Evolutionary conservation across 2,113 vertebrate genomes (phyloP).

Genomic region (Pituophis catenifer): DNA sequence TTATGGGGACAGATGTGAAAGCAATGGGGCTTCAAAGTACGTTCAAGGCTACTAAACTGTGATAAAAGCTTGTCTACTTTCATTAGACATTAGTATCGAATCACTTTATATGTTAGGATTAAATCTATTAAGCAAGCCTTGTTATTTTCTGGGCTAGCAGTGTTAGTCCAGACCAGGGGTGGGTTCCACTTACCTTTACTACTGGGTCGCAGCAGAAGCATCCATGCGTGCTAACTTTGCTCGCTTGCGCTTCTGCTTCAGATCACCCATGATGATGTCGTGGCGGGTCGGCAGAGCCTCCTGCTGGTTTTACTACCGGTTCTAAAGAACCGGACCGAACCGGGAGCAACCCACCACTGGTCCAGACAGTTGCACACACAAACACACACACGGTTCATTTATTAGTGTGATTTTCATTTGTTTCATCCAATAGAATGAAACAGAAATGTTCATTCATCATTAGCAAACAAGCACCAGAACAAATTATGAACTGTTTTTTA

Average conservation of each 20-base stretch:
- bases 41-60: not conserved
- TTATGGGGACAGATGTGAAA: not conserved
- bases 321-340: no score
- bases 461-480: slow-evolving; percentile 47
- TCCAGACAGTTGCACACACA: not conserved
- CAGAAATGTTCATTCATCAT: slow-evolving; percentile 32
- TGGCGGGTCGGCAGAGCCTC: no score
- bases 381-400: not conserved
- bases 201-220: no score
- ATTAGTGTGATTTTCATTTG: slow-evolving; percentile 26
- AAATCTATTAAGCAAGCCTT: not conserved
- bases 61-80: not conserved
- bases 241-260: no score
- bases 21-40: not conserved
- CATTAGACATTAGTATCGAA: not conserved
- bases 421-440: not conserved
- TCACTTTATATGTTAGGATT: not conserved
- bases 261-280: no score
- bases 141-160: not conserved
- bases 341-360: no score
- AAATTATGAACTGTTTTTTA: slow-evolving; percentile 13
- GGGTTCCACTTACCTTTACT: no score
- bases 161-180: not conserved
- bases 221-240: fast-evolving
- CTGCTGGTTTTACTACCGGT: no score